phyloP scores from a whole-genome alignment of 2,888 invertebrate genomes.

The Atrina japonica region DNA sequence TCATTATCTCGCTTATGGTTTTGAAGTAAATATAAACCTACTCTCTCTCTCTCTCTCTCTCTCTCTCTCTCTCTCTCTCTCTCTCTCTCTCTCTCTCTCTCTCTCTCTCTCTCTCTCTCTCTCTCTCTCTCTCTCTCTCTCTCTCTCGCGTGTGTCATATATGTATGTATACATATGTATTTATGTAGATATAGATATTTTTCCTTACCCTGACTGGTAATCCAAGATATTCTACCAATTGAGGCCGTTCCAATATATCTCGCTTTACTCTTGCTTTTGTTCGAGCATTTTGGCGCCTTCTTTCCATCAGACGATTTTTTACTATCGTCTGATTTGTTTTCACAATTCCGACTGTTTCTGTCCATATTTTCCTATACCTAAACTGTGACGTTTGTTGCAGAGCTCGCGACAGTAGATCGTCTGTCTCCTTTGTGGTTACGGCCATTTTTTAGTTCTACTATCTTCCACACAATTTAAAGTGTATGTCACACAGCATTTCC shows the following conservation, averaged over 20 bases:
- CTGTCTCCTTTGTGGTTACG: neutral
- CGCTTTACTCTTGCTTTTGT: constrained; percentile 19
- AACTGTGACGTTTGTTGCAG: constrained; percentile 12
- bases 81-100: too few relatives aligned
- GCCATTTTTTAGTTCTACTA: constrained; percentile 1
- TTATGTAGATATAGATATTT: neutral
- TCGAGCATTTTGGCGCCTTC: constrained; percentile 15
- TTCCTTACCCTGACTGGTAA: constrained; percentile 27
- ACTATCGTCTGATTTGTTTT: constrained; percentile 28
- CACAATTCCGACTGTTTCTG: constrained; percentile 24
- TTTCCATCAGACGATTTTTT: constrained; percentile 26
- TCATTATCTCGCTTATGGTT: too few relatives aligned
- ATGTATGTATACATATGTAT: too few relatives aligned
- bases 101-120: too few relatives aligned
- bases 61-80: too few relatives aligned
- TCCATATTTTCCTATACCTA: constrained; percentile 19
- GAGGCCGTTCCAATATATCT: constrained; percentile 9
- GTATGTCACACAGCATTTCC: too few relatives aligned
- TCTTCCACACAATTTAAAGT: neutral
- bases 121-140: too few relatives aligned
- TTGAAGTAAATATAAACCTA: too few relatives aligned
- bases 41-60: too few relatives aligned
- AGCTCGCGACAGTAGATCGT: constrained; percentile 3
- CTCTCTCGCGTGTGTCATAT: too few relatives aligned
- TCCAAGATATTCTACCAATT: constrained; percentile 23